These are phyloP conservation scores for Ageneiosus marmoratus DNA, from an alignment of 2,113 vertebrate genomes.

Conservation along the genomic window DNA sequence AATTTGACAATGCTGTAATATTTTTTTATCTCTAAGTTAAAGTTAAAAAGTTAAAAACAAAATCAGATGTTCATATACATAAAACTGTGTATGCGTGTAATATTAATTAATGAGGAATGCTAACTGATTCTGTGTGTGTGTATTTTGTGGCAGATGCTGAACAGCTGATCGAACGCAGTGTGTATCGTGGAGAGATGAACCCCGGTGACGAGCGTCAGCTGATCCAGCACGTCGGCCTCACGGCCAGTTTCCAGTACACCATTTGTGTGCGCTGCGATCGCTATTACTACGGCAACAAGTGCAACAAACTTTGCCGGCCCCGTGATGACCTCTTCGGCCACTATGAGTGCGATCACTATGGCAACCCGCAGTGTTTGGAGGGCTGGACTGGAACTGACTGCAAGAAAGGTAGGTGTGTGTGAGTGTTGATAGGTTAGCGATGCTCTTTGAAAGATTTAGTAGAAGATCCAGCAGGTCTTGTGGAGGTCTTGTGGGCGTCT, in stretches of 20 bases:
- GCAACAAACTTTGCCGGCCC: constrained; percentile 92
- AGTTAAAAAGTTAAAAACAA: neutral
- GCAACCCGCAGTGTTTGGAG: constrained; percentile 90
- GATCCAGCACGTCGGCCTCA: constrained; percentile 75
- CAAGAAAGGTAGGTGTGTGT: constrained; percentile 76
- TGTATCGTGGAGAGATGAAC: constrained; percentile 86
- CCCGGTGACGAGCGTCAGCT: constrained; percentile 86
- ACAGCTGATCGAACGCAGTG: constrained; percentile 84
- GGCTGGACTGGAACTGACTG: constrained; percentile 90
- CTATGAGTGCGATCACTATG: constrained; percentile 86
- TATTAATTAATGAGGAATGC: neutral
- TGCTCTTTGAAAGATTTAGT: neutral
- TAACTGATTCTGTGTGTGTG: neutral
- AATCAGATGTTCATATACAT: neutral
- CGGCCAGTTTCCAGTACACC: constrained; percentile 81
- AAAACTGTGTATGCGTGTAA: too few relatives aligned
- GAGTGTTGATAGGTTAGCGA: neutral
- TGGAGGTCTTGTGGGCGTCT: too few relatives aligned
- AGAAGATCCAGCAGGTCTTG: neutral
- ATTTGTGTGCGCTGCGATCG: constrained; percentile 88
- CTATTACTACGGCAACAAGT: constrained; percentile 88
- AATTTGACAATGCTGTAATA: neutral
- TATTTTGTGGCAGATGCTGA: constrained; percentile 73
- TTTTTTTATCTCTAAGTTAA: too few relatives aligned
- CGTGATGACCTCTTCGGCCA: constrained; percentile 92